phyloP scores from a whole-genome alignment of 2,797 vertebrate species.

The Limosa lapponica region DNA sequence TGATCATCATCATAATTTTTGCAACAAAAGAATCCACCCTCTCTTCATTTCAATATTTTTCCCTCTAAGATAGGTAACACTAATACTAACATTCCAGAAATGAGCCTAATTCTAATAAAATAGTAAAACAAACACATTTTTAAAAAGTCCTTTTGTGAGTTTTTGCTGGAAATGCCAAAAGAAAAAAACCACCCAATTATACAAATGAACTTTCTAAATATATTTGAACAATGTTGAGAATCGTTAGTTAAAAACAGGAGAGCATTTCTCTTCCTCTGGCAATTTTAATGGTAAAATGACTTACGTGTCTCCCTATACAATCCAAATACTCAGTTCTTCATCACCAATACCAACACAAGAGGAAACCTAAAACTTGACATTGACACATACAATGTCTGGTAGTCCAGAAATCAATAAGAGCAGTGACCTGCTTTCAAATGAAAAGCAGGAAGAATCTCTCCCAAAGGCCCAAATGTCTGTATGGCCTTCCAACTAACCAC shows the following conservation, averaged over 20 bases:
- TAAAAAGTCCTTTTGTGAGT: background rate
- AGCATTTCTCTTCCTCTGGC: background rate
- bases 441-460: slow-evolving; percentile 55
- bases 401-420: slow-evolving; percentile 69
- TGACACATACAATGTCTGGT: slow-evolving; percentile 22
- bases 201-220: background rate
- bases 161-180: background rate
- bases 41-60: background rate
- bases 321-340: background rate
- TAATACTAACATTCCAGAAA: background rate
- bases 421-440: slow-evolving; percentile 72
- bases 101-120: background rate
- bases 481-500: background rate
- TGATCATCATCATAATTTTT: background rate
- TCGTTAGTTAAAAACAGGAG: background rate
- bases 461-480: slow-evolving; percentile 34
- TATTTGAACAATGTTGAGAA: background rate
- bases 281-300: background rate
- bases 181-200: background rate
- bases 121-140: background rate
- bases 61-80: background rate
- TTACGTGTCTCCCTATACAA: background rate
- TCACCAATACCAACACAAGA: background rate
- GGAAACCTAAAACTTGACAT: slow-evolving; percentile 20
- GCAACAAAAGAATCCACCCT: background rate